Evolutionary conservation across 2,888 invertebrate species (phyloP).

Genomic region (Limnephilus rhombicus): DNA sequence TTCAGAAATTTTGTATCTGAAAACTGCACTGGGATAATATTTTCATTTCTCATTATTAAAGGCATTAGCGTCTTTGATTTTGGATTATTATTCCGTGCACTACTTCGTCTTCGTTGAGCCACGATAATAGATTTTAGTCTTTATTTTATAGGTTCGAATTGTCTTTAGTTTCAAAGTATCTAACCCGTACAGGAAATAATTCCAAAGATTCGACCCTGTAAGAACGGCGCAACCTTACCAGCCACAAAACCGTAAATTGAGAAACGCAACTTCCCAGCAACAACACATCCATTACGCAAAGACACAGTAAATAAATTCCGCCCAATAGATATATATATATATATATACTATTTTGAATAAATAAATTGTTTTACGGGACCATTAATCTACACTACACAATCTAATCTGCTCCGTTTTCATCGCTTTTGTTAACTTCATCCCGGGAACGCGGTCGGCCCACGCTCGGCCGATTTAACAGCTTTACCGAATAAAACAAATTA

Average conservation of each 20-base stretch:
- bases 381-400: slow-evolving; percentile 43
- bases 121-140: too few relatives aligned
- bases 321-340: slow-evolving; percentile 14
- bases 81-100: too few relatives aligned
- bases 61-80: too few relatives aligned
- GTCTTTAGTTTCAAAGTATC: not conserved
- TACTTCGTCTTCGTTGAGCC: too few relatives aligned
- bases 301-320: slow-evolving; percentile 37
- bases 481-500: slow-evolving; percentile 27
- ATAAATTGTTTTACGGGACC: slow-evolving; percentile 51
- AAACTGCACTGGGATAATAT: too few relatives aligned
- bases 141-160: not conserved
- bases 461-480: slow-evolving; percentile 14
- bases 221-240: not conserved
- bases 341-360: slow-evolving; percentile 33
- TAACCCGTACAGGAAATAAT: not conserved
- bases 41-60: too few relatives aligned
- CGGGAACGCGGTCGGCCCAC: not conserved
- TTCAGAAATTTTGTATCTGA: too few relatives aligned
- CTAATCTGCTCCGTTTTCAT: slow-evolving; percentile 22
- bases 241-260: not conserved
- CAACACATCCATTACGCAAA: slow-evolving; percentile 22
- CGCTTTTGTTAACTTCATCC: slow-evolving; percentile 49
- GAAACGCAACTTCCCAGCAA: slow-evolving; percentile 16
- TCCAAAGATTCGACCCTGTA: not conserved